Base-by-base conservation (phyloP, 2,888 invertebrate genomes). In the Agrochola macilenta region DNA sequence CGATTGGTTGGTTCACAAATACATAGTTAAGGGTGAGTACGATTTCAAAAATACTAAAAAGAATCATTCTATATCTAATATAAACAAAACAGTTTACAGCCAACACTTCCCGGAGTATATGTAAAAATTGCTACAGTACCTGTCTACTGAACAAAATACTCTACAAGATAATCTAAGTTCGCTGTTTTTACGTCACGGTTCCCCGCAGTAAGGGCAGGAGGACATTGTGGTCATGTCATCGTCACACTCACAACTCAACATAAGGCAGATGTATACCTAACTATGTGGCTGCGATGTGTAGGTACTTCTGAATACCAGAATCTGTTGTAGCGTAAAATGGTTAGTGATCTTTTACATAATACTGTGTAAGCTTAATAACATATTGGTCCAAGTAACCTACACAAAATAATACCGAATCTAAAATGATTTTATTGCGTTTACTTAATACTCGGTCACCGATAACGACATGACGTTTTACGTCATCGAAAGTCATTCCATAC, bases 181-280 rank as follows among this genome's bases (percentile, higher is more conserved):
- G 14, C 52, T 39, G 23, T 66, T 78, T 74, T 64, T 54, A 17
- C 43, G 52, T 65, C 61, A 49, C 14, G n/a, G 30, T 30, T 35
- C 3, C 30, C 74, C n/a, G 17, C 66, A 58, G 46, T 75, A 68
- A 79, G 77, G 49, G 60, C 65, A 65, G 60, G 61, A 64, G 74
- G 75, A 78, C 77, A 76, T 72, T 88, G 85, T 73, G 90, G 89
- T 87, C 77, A 79, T 72, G 83, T 86, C 85, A 86, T 61, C 79
- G 88, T 89, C 89, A 83, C 75, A 43, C 69, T 84, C 85, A 78
- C 77, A 72, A 63, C 43, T 73, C 35, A 23, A 61, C 70, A 78
- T 39, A 60, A 35, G 12, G n/a, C 49, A 65, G n/a, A 68, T 30
- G 35, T 39, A 35, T 63, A 7, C 39, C 39, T 39, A 23, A 4